phyloP scores from a whole-genome alignment of 2,888 invertebrate species.

The Lamellibrachia columna region DNA sequence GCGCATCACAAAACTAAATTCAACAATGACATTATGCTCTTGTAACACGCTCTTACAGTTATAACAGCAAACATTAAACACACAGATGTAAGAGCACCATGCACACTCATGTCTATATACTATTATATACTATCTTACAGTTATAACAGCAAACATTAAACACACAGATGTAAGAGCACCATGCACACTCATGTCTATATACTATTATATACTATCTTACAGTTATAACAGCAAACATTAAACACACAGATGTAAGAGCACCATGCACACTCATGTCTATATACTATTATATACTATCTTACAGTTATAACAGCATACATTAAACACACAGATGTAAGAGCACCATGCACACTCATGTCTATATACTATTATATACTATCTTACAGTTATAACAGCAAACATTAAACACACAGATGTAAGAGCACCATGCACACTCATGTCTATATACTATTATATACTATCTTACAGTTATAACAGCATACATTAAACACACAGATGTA shows the following conservation, averaged over 20 bases:
- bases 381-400: too few species aligned
- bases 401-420: background rate
- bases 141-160: too few species aligned
- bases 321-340: background rate
- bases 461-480: too few species aligned
- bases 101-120: background rate
- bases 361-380: background rate
- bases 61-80: background rate
- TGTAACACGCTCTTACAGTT: background rate
- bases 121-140: too few species aligned
- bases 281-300: too few species aligned
- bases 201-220: too few species aligned
- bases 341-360: background rate
- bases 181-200: background rate
- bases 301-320: background rate
- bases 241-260: too few species aligned
- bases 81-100: background rate
- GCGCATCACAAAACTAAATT: background rate
- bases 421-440: background rate
- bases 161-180: background rate
- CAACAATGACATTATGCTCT: background rate
- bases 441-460: too few species aligned
- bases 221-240: too few species aligned
- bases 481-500: too few species aligned
- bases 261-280: too few species aligned